These are phyloP conservation scores for Microhierax caerulescens DNA, from an alignment of 2,797 vertebrate species.

Conservation along the genomic window DNA sequence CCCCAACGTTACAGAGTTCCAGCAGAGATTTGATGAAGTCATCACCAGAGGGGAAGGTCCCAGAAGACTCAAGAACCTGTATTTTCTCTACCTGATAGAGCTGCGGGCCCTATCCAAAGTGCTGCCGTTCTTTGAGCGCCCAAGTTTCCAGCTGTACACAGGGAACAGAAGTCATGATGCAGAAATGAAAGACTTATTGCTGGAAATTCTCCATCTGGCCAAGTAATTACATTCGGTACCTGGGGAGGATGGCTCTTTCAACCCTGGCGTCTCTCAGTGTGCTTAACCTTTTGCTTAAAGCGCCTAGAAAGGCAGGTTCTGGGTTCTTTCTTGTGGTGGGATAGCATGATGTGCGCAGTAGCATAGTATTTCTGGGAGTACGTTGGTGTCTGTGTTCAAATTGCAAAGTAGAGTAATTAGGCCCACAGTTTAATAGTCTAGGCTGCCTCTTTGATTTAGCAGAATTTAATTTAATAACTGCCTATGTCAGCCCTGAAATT, in stretches of 20 bases:
- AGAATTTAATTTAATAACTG: not conserved
- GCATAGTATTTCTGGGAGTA: not conserved
- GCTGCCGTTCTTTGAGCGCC: constrained; percentile 86
- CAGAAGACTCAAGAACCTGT: constrained; percentile 89
- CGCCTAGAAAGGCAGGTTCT: not conserved
- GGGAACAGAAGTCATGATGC: constrained; percentile 79
- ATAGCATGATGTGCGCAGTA: not conserved
- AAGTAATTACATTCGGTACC: constrained; percentile 76
- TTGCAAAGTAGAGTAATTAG: not conserved
- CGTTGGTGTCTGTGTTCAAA: not conserved
- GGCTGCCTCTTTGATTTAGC: not conserved
- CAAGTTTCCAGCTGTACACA: constrained; percentile 85
- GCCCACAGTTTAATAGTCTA: not conserved
- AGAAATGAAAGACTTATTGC: constrained; percentile 79
- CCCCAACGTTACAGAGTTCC: constrained; percentile 89
- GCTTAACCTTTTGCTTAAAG: not conserved
- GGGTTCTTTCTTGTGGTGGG: not conserved
- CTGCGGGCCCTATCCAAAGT: constrained; percentile 90
- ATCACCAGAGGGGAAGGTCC: constrained; percentile 90
- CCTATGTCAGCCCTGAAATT: not conserved
- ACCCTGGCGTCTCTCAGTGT: not conserved
- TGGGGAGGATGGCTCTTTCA: not conserved
- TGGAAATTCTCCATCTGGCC: constrained; percentile 85
- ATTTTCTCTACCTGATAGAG: constrained; percentile 94
- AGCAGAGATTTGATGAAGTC: constrained; percentile 86